Conservation (phyloP, 2,797 vertebrate species). For the Characodon lateralis region DNA sequence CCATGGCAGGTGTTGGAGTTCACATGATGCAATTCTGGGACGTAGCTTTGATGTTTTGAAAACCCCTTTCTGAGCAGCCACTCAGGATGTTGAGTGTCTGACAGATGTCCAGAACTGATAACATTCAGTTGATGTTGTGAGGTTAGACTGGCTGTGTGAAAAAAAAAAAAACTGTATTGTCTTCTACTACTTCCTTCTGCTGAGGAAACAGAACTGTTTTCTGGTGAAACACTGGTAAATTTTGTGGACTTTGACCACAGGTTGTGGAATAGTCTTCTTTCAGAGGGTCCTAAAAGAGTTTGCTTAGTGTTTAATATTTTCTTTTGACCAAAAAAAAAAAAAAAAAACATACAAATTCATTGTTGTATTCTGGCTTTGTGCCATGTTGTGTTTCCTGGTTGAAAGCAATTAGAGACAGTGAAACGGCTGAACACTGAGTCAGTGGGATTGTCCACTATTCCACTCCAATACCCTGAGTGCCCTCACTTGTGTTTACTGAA, state of each 20-base stretch:
- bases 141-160: slow-evolving; percentile 55
- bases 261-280: slow-evolving; percentile 24
- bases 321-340: slow-evolving; percentile 39
- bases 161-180: slow-evolving; percentile 65
- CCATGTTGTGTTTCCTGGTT: slow-evolving; percentile 27
- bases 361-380: slow-evolving; percentile 24
- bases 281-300: slow-evolving; percentile 25
- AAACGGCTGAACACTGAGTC: slow-evolving; percentile 19
- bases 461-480: slow-evolving; percentile 30
- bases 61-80: slow-evolving; percentile 38
- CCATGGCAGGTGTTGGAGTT: slow-evolving; percentile 44
- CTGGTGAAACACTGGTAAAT: slow-evolving; percentile 30
- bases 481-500: slow-evolving; percentile 55
- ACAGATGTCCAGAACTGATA: slow-evolving; percentile 76
- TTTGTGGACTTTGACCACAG: slow-evolving; percentile 11
- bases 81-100: slow-evolving; percentile 65
- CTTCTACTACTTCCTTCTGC: slow-evolving; percentile 38
- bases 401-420: slow-evolving; percentile 14
- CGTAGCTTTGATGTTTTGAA: slow-evolving; percentile 37
- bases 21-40: slow-evolving; percentile 34
- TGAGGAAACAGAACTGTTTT: slow-evolving; percentile 56
- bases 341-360: slow-evolving; percentile 22
- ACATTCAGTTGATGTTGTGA: slow-evolving; percentile 68
- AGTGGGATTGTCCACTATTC: slow-evolving; percentile 40
- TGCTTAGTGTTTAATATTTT: slow-evolving; percentile 56